phyloP scores from a whole-genome alignment of 1,140 invertebrate species.

The Micrasema minimum region DNA sequence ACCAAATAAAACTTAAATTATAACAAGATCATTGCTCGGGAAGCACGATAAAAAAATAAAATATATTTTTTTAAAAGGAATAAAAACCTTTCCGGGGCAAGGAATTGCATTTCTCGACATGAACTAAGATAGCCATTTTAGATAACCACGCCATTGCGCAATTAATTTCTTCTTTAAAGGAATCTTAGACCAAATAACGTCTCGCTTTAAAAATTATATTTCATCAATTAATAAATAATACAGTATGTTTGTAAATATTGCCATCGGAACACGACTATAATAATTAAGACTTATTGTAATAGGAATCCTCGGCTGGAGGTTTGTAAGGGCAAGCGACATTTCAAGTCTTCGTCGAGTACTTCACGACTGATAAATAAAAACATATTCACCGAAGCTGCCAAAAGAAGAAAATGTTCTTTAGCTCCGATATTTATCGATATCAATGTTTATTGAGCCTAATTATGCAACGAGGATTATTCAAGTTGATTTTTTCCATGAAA shows the following conservation, averaged over 20 bases:
- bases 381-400: too few species aligned
- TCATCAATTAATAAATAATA: slow-evolving; percentile 17
- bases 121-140: too few species aligned
- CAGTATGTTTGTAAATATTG: slow-evolving; percentile 33
- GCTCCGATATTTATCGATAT: too few species aligned
- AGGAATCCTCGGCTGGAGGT: slow-evolving; percentile 22
- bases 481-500: too few species aligned
- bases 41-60: slow-evolving; percentile 37
- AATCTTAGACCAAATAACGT: too few species aligned
- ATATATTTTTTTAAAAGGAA: not conserved
- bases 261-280: slow-evolving; percentile 36
- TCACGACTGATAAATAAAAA: not conserved
- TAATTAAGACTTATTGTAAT: slow-evolving; percentile 33
- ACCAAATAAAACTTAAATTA: slow-evolving; percentile 33
- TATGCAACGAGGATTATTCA: too few species aligned
- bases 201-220: slow-evolving; percentile 2
- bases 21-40: slow-evolving; percentile 31
- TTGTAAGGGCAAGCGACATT: slow-evolving; percentile 16
- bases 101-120: too few species aligned
- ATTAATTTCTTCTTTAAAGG: too few species aligned
- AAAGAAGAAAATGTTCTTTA: too few species aligned
- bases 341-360: not conserved
- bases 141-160: too few species aligned
- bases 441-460: too few species aligned
- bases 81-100: too few species aligned